Conservation (phyloP, 1,140 invertebrate species). For the Sinonovacula constricta region DNA sequence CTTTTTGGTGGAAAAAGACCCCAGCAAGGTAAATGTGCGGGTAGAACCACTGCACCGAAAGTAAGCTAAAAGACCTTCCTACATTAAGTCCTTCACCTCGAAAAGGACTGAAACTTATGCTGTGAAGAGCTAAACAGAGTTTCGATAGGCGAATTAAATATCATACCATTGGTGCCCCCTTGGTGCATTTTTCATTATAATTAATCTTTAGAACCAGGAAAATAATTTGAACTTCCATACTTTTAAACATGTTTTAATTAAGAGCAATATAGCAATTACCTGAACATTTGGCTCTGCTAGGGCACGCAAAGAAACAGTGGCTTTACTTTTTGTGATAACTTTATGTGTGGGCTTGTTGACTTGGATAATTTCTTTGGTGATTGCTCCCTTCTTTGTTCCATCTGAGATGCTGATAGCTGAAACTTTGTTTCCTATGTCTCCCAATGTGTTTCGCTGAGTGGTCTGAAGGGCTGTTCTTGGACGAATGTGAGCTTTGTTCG, state of each 20-base stretch:
- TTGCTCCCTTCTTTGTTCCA: constrained; percentile 59
- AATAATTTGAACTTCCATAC: no score
- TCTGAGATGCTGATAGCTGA: constrained; percentile 69
- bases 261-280: constrained; percentile 22
- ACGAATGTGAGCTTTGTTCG: constrained; percentile 45
- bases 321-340: constrained; percentile 59
- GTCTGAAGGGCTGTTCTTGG: constrained; percentile 49
- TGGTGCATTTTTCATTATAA: no score
- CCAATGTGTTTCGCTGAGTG: constrained; percentile 65
- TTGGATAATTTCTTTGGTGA: constrained; percentile 72
- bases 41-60: no score
- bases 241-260: no score
- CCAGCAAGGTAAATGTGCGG: constrained; percentile 43
- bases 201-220: no score
- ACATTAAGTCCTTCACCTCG: no score
- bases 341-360: constrained; percentile 49
- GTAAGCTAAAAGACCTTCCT: no score
- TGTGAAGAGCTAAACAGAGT: no score
- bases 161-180: no score
- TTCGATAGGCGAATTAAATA: no score
- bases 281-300: constrained; percentile 38
- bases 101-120: no score
- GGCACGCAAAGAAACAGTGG: constrained; percentile 52
- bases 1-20: no score
- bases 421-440: constrained; percentile 75